Conservation (phyloP, 2,797 vertebrate species). For the Sciurus carolinensis region DNA sequence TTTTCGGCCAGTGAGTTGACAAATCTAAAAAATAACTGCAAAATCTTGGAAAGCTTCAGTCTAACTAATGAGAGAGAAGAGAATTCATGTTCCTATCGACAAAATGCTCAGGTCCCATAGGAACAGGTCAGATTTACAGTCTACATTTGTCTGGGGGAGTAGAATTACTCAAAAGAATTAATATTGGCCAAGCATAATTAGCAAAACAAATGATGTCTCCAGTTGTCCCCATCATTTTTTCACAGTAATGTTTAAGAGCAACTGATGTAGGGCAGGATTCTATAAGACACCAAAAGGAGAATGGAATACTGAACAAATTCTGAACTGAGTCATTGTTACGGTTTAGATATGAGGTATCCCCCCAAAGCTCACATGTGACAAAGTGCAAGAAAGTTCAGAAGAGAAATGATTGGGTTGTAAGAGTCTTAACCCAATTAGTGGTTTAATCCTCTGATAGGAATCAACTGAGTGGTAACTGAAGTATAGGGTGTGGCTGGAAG, state of each 20-base stretch:
- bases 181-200: neutral
- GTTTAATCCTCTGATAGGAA: too few species aligned
- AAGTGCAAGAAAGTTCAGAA: too few species aligned
- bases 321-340: neutral
- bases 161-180: neutral
- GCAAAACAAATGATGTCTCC: neutral
- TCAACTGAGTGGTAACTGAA: too few species aligned
- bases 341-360: too few species aligned
- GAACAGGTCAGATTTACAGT: neutral
- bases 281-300: neutral
- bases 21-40: conserved; percentile 52
- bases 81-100: conserved; percentile 45
- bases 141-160: neutral
- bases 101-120: neutral
- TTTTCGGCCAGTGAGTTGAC: conserved; percentile 39
- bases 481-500: too few species aligned
- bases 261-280: neutral
- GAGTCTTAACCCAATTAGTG: too few species aligned
- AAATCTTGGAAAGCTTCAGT: conserved; percentile 37
- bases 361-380: too few species aligned
- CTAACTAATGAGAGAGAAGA: conserved; percentile 25
- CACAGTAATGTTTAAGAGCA: conserved; percentile 36
- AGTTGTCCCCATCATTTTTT: neutral
- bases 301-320: neutral
- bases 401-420: too few species aligned